A percentile compares a stretch with the other conserved stretches of the same genome.
These are phyloP conservation scores for Lucifuga dentata DNA, from an alignment of 2,113 vertebrate species.

Conservation along the genomic window DNA sequence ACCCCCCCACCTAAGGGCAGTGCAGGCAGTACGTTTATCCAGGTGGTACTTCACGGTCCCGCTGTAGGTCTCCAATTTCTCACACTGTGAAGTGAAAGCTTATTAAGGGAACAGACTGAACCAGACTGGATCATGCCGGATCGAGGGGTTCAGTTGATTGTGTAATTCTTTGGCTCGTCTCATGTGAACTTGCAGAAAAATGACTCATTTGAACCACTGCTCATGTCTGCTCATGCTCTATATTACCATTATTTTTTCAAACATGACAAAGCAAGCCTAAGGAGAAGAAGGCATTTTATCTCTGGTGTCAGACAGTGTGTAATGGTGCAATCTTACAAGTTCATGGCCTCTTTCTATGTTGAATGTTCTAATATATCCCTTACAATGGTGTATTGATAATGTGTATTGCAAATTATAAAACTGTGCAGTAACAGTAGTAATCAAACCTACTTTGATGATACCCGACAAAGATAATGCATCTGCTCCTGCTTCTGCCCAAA, in stretches of 20 bases:
- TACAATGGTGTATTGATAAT: too few relatives aligned
- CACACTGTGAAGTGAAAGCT: background rate
- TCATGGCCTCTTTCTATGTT: too few relatives aligned
- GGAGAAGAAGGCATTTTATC: background rate
- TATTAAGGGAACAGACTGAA: background rate
- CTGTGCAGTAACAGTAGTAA: background rate
- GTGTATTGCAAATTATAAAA: too few relatives aligned
- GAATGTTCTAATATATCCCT: too few relatives aligned
- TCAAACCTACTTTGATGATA: background rate
- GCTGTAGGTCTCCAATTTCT: conserved; percentile 2
- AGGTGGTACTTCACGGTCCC: conserved; percentile 27
- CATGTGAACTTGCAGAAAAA: conserved; percentile 27
- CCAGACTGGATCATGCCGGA: conserved; percentile 26
- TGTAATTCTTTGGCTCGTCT: conserved; percentile 22
- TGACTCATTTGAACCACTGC: conserved; percentile 22
- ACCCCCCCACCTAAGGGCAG: background rate
- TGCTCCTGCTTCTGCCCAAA: background rate
- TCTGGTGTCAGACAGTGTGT: background rate
- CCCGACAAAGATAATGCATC: background rate
- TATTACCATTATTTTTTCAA: background rate
- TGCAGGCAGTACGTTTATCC: conserved; percentile 3
- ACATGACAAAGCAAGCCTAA: background rate
- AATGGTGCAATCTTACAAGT: background rate
- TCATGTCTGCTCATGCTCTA: background rate
- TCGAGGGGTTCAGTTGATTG: conserved; percentile 22